Evolutionary conservation across 2,797 vertebrate species (phyloP), one percentile per base, ranked within the genome.

Genomic region (Arctocebus calabarensis): DNA sequence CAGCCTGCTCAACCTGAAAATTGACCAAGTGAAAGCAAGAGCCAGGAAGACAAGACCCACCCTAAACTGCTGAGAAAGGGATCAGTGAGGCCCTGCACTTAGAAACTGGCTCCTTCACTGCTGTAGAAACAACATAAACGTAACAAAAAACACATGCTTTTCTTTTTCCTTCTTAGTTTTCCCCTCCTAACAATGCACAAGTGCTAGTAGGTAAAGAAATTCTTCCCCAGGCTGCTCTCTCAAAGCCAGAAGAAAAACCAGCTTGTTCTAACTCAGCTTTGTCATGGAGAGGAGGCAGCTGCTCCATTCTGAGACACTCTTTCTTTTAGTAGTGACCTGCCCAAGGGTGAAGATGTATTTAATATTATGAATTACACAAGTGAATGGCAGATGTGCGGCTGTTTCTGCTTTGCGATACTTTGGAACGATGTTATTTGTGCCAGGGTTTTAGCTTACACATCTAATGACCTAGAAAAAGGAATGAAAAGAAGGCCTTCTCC

Each of bases 21-120:
- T 68, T 94, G 94, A 81, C 78, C 34, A 82, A 96, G 91, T 74
- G 94, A 97, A 97, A 96, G 92, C 88, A 94, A 90, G 96, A 78
- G 7, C 78, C 73, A 59, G 61, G 96, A 89, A 84, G 96, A 96
- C 73, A 40, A 32, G 32, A 96, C 89, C 82, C 82, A 73, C 84
- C 66, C 55, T 74, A 73, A 55, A 57, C 71, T 88, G 92, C 97
- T 95, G 55, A 84, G 62, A 79, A 84, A 95, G 68, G 86, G 90
- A 22, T 92, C 95, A 75, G 19, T 20, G 10, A 5, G 66, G 62
- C 68, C 37, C 71, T 6, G 27, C 14, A 3, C 9, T 79, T 34
- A 93, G 90, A 92, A 93, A 93, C 37, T 40, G 52, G 71, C 70
- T 94, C 61, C 83, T 82, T 61, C 91, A 9, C 64, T 34, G 32